These are phyloP conservation scores for Callipepla californica DNA, from an alignment of 2,113 vertebrate species.

Conservation along the genomic window DNA sequence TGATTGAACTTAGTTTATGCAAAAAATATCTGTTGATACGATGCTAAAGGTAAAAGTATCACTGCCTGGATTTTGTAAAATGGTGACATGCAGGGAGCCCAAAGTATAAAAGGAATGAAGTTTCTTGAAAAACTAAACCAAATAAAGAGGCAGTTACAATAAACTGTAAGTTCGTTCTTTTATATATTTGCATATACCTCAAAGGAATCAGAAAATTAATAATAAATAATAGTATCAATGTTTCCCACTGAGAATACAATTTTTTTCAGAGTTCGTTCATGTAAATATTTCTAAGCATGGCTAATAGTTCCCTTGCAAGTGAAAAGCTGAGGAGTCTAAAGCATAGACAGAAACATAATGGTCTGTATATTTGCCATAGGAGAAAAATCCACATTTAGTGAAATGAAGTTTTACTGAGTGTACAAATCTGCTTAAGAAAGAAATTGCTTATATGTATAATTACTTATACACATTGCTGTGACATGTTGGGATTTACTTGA, in stretches of 20 bases:
- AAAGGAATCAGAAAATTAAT: neutral
- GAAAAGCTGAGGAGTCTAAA: neutral
- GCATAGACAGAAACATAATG: neutral
- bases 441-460: neutral
- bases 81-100: neutral
- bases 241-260: neutral
- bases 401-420: neutral
- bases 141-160: neutral
- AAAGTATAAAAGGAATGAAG: neutral
- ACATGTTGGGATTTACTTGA: neutral
- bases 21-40: neutral
- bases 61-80: neutral
- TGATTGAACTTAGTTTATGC: neutral
- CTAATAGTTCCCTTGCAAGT: neutral
- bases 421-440: neutral
- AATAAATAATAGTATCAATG: neutral
- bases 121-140: neutral
- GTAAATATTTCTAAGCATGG: neutral
- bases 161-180: neutral
- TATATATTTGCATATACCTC: neutral
- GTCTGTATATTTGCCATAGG: neutral
- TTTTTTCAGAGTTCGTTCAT: neutral
- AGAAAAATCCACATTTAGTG: neutral
- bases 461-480: neutral
- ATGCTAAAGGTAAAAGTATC: neutral